Percentiles rank a stretch among this genome's conserved stretches.
Conservation (phyloP, 2,888 invertebrate species). For the Mythimna loreyi region DNA sequence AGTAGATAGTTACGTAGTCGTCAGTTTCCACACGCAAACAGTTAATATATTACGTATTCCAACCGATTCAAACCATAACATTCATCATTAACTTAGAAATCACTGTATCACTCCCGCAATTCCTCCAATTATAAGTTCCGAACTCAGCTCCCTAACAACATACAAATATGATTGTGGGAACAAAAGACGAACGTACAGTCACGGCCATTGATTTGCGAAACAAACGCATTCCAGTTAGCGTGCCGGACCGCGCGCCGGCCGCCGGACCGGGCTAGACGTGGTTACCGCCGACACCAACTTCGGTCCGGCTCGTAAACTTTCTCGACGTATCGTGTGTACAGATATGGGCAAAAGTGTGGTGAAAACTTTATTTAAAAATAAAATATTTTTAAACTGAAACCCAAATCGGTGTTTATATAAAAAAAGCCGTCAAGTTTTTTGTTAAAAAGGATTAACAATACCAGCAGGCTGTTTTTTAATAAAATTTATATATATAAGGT, state of each 20-base stretch:
- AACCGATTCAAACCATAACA: conserved; percentile 15
- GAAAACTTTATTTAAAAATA: background rate
- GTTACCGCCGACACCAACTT: conserved; percentile 57
- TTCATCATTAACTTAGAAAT: conserved; percentile 1
- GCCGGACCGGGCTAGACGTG: conserved; percentile 14
- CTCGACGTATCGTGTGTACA: conserved; percentile 44
- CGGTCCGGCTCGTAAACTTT: conserved; percentile 54
- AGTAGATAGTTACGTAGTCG: background rate
- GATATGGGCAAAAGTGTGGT: conserved; percentile 14
- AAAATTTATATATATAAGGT: no score
- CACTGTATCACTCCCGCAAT: conserved; percentile 3
- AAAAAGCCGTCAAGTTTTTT: no score
- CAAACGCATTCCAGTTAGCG: conserved; percentile 42
- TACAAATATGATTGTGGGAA: conserved; percentile 22
- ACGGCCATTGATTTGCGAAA: conserved; percentile 43
- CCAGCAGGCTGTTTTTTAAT: no score
- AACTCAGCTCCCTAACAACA: conserved; percentile 11
- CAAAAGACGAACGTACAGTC: conserved; percentile 42
- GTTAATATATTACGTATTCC: background rate
- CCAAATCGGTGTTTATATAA: no score
- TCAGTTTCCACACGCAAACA: background rate
- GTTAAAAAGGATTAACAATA: no score
- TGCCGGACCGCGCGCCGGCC: conserved; percentile 11
- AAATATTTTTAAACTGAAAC: no score
- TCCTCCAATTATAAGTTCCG: conserved; percentile 37